phyloP scores from a whole-genome alignment of 1,140 invertebrate genomes.

The Saccostrea echinata region DNA sequence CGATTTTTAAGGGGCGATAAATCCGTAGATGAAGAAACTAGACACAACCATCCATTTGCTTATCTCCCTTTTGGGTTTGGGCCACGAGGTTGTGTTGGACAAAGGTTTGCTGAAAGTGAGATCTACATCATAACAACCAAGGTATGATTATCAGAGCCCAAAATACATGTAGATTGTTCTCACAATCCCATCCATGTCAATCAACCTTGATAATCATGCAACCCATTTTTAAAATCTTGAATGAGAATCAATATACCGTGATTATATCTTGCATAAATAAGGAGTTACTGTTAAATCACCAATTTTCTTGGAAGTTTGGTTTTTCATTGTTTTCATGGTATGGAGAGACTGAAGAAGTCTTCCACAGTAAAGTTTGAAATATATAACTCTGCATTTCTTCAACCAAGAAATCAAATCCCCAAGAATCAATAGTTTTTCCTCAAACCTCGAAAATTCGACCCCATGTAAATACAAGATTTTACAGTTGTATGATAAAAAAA shows the following conservation, averaged over 20 bases:
- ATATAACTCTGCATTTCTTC: too few species aligned
- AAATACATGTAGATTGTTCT: background rate
- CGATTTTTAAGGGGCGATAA: slow-evolving; percentile 86
- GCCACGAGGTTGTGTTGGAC: slow-evolving; percentile 84
- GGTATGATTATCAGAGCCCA: slow-evolving; percentile 82
- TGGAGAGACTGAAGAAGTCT: too few species aligned
- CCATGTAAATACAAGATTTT: too few species aligned
- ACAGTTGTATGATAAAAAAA: too few species aligned
- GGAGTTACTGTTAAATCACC: too few species aligned
- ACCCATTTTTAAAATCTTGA: background rate
- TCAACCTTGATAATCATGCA: background rate
- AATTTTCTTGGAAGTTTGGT: too few species aligned
- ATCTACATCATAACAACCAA: slow-evolving; percentile 83
- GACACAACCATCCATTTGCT: slow-evolving; percentile 75
- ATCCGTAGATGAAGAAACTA: slow-evolving; percentile 20
- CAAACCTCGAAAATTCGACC: too few species aligned
- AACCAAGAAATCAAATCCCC: too few species aligned
- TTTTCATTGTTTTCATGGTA: too few species aligned
- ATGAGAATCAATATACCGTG: background rate
- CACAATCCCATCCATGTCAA: background rate
- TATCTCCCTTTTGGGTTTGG: slow-evolving; percentile 84
- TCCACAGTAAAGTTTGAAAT: too few species aligned
- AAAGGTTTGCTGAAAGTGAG: slow-evolving; percentile 83
- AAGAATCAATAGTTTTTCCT: too few species aligned
- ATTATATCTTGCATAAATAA: background rate